Evolutionary conservation across 2,888 invertebrate species (phyloP).

Genomic region (Prionchulus punctatus): DNA sequence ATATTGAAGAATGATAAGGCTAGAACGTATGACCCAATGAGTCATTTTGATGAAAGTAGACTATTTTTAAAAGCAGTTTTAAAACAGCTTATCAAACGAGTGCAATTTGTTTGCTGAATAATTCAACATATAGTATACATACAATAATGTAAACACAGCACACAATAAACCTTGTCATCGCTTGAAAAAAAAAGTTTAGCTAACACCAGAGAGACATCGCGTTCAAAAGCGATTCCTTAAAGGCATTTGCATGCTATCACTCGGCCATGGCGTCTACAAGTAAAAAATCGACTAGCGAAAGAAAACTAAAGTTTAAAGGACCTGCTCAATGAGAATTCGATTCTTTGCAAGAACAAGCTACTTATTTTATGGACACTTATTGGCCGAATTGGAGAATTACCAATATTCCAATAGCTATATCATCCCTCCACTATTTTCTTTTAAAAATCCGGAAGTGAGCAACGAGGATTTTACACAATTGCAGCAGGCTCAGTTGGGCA

Average conservation of each 20-base stretch:
- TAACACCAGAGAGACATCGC: no score
- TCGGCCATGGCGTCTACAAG: no score
- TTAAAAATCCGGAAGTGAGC: not conserved
- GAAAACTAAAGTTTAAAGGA: no score
- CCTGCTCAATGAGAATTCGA: not conserved
- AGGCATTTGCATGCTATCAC: no score
- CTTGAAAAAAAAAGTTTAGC: no score
- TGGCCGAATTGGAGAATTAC: not conserved
- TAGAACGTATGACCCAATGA: not conserved
- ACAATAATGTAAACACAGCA: no score
- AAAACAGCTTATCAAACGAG: no score
- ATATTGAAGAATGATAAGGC: not conserved
- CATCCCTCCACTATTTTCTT: not conserved
- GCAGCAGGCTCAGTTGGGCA: not conserved
- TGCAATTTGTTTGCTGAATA: no score
- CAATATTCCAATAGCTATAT: not conserved
- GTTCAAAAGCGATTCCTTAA: no score
- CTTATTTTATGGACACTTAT: not conserved
- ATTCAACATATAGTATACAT: no score
- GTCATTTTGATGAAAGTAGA: conserved; percentile 29
- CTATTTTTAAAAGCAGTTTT: conserved; percentile 29
- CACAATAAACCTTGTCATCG: no score
- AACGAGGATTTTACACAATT: not conserved
- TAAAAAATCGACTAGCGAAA: no score
- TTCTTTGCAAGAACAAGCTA: not conserved